Evolutionary conservation across 2,797 vertebrate genomes (phyloP).

Genomic region (Echeneis naucrates): DNA sequence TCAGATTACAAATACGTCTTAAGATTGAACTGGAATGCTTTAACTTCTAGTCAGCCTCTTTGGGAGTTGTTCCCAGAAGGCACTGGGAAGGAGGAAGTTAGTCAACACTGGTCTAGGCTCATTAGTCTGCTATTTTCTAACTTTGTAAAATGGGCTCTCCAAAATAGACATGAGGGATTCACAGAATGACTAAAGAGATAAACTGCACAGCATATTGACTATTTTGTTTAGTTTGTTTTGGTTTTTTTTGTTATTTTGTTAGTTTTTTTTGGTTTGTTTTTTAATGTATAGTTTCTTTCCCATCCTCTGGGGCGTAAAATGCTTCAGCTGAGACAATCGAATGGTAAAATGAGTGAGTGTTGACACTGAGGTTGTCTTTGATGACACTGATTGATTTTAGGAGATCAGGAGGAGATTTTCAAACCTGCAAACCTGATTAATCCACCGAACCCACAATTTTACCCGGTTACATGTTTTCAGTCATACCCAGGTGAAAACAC

Average conservation of each 20-base stretch:
- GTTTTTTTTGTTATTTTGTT: too few species aligned
- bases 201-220: background rate
- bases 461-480: too few species aligned
- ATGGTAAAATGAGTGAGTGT: too few species aligned
- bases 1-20: too few species aligned
- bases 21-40: background rate
- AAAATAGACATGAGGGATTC: background rate
- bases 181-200: background rate
- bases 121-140: background rate
- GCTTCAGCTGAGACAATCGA: fast-evolving
- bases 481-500: background rate
- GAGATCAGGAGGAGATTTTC: background rate
- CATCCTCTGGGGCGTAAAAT: fast-evolving
- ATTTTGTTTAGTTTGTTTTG: background rate
- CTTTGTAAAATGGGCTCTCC: background rate
- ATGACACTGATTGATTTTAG: background rate
- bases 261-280: too few species aligned
- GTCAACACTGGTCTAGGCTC: background rate
- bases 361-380: background rate
- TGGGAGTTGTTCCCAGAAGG: conserved; percentile 11
- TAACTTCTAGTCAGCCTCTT: background rate
- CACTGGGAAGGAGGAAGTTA: conserved; percentile 1
- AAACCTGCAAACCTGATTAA: background rate
- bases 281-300: background rate
- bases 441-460: too few species aligned